Evolutionary conservation across 2,888 invertebrate species (phyloP), one percentile per base, ranked within the genome.

Genomic region (Agrochola lota): DNA sequence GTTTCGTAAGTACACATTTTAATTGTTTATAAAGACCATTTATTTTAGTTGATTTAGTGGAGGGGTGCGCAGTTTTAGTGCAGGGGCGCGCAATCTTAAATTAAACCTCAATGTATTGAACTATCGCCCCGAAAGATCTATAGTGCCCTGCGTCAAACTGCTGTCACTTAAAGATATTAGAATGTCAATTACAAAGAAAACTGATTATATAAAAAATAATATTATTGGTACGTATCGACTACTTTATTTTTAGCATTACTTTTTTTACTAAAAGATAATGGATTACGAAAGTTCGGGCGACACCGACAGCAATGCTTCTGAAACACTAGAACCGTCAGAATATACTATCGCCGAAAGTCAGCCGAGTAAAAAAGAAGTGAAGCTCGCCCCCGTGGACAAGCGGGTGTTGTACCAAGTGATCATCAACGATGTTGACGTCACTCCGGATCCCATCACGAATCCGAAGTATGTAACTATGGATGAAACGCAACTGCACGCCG

Each of bases 361-460:
- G 4, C 2, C 49, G 0, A 11, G 0, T 68, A 91, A 89, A 81
- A 69, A 76, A 3, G 91, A 76, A 2, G 91, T 90, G 77, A 94
- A 89, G 81, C 73, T 79, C 5, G 91, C 90, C 74, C 90, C 90
- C 59, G 93, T 94, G 72, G 92, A 93, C 26, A 95, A 93, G 52
- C 91, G 96, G 52, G 85, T 88, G 62, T 85, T 84, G 4, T 94
- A 91, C 83, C 88, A 88, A 35, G 93, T 96, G 6, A 85, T 94
- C 3, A 83, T 91, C 1, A 91, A 94, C 30, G 89, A 86, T 8
- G 73, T 88, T 0, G 95, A 96, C 78, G 86, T 92, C 20, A 96
- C 96, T 2, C 96, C 96, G 0, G 94, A 95, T 2, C 90, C 95
- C 82, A 91, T 96, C 52, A 83, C 91, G 1, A 93, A 94, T 74